phyloP scores from a whole-genome alignment of 2,797 vertebrate genomes.

The Schizopygopsis malacanthus region DNA sequence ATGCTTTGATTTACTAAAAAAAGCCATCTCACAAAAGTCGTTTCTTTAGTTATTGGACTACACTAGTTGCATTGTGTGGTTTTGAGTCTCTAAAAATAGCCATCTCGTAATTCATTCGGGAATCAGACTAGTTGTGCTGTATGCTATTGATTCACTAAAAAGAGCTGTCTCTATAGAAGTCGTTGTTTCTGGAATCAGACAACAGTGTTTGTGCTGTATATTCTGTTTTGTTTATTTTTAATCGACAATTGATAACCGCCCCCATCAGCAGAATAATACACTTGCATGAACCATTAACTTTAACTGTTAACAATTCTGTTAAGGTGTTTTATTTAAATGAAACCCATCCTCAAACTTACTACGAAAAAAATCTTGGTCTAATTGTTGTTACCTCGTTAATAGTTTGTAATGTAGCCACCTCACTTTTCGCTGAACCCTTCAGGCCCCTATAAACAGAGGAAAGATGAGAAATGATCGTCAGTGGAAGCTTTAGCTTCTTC shows the following conservation, averaged over 20 bases:
- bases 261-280: neutral
- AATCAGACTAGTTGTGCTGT: neutral
- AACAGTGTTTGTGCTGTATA: neutral
- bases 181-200: neutral
- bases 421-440: neutral
- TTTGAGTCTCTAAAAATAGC: neutral
- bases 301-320: neutral
- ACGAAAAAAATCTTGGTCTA: neutral
- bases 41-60: neutral
- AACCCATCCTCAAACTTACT: neutral
- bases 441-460: slow-evolving; percentile 26
- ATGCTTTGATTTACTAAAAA: neutral
- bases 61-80: neutral
- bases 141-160: neutral
- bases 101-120: neutral
- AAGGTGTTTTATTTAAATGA: neutral
- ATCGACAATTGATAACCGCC: neutral
- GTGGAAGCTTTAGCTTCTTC: slow-evolving; percentile 31
- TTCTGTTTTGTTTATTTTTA: neutral
- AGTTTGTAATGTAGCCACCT: slow-evolving; percentile 20
- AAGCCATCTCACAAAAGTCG: neutral
- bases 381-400: slow-evolving; percentile 3
- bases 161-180: neutral
- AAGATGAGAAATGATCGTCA: slow-evolving; percentile 28
- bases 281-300: neutral